A percentile compares a stretch with the other conserved stretches of the same genome.
Conservation (phyloP, 2,797 vertebrate genomes). For the Betta splendens region DNA sequence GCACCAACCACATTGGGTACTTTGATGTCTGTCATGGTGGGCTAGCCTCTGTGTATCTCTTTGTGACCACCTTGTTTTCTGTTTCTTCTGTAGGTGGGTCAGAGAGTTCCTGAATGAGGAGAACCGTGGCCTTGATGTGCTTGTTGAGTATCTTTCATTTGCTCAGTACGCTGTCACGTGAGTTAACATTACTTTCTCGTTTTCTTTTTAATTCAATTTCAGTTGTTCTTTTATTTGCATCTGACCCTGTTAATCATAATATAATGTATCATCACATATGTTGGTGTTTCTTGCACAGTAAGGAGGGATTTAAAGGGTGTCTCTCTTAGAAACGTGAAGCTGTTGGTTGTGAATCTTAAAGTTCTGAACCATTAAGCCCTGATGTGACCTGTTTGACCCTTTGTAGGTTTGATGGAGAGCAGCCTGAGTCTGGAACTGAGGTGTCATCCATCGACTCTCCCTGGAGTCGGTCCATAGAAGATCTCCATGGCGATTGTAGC, state of each 20-base stretch:
- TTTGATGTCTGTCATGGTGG: constrained; percentile 54
- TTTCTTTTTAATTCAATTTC: no score
- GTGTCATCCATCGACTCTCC: constrained; percentile 89
- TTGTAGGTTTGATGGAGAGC: constrained; percentile 93
- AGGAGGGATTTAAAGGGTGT: no score
- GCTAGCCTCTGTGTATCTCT: no score
- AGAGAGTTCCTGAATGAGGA: constrained; percentile 97
- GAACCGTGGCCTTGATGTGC: constrained; percentile 93
- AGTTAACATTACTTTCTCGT: constrained; percentile 57
- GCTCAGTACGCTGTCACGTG: constrained; percentile 97
- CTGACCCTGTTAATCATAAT: no score
- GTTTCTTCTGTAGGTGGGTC: constrained; percentile 89
- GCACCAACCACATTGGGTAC: constrained; percentile 98
- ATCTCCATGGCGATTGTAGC: constrained; percentile 92
- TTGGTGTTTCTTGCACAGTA: no score
- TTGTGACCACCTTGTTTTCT: neutral
- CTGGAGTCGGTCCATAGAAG: constrained; percentile 96
- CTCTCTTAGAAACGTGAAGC: no score
- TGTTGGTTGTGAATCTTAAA: no score
- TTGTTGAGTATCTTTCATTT: constrained; percentile 97
- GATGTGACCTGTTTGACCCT: no score
- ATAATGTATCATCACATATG: no score
- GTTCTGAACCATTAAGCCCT: no score
- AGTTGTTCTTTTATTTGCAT: no score
- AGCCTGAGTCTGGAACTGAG: constrained; percentile 86